phyloP scores from a whole-genome alignment of 2,113 vertebrate species.

The Sinocyclocheilus rhinocerous region DNA sequence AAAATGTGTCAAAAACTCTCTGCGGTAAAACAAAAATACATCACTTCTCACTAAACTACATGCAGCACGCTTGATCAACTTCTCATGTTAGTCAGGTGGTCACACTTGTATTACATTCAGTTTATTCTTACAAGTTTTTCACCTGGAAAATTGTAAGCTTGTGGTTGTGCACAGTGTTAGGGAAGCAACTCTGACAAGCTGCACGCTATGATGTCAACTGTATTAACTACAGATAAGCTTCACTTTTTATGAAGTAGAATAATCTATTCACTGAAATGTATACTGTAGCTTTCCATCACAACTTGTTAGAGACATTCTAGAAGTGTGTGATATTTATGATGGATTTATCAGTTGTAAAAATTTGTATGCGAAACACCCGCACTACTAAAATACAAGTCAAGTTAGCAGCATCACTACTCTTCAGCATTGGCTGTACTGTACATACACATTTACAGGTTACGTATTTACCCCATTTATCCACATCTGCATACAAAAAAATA shows the following conservation, averaged over 20 bases:
- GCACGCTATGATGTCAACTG: not conserved
- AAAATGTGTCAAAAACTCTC: conserved; percentile 88
- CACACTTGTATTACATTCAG: not conserved
- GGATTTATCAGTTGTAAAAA: not conserved
- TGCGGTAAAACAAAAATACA: conserved; percentile 60
- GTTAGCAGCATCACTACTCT: not conserved
- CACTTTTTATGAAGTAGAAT: not conserved
- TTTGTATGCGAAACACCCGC: not conserved
- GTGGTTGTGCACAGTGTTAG: not conserved
- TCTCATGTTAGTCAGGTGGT: not conserved
- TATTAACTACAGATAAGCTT: not conserved
- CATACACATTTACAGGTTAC: not conserved
- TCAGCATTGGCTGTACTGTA: not conserved
- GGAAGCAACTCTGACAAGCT: no score
- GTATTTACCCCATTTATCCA: not conserved
- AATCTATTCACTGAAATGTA: not conserved
- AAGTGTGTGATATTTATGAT: not conserved
- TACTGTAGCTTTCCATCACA: not conserved
- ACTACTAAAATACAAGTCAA: not conserved
- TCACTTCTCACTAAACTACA: not conserved
- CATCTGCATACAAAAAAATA: not conserved
- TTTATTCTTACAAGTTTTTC: not conserved
- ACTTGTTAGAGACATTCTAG: not conserved
- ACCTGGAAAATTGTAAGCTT: not conserved
- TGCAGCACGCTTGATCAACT: not conserved